These are phyloP conservation scores for Sacculina carcini DNA, from an alignment of 2,888 invertebrate genomes.

Conservation along the genomic window DNA sequence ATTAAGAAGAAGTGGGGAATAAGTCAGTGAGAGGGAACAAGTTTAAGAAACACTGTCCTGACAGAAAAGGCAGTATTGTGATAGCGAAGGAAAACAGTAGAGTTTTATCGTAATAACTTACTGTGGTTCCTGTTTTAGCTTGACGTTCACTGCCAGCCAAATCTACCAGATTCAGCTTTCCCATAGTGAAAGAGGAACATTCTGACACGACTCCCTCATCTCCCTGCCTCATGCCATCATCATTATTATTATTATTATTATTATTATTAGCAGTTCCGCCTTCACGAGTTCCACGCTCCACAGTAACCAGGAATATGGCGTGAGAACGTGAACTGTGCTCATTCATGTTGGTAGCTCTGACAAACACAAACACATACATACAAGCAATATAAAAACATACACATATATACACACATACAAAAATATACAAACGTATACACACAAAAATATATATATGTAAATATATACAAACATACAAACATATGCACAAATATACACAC, in stretches of 20 bases:
- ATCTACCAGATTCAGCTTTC: constrained; percentile 89
- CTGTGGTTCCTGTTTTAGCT: constrained; percentile 77
- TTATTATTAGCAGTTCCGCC: too few relatives aligned
- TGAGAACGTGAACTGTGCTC: constrained; percentile 92
- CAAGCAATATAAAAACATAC: too few relatives aligned
- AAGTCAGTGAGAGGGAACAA: not conserved
- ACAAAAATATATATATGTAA: too few relatives aligned
- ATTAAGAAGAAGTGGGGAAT: too few relatives aligned
- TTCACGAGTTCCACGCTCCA: constrained; percentile 79
- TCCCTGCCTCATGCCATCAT: too few relatives aligned
- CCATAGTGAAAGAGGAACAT: constrained; percentile 44
- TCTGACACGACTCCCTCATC: too few relatives aligned
- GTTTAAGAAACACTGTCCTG: not conserved
- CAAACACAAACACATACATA: too few relatives aligned
- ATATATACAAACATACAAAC: too few relatives aligned
- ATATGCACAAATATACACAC: too few relatives aligned
- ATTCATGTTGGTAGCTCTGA: constrained; percentile 81
- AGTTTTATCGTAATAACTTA: constrained; percentile 16
- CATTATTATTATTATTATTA: too few relatives aligned
- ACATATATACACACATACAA: too few relatives aligned
- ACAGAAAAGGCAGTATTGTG: not conserved
- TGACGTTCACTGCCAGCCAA: constrained; percentile 94
- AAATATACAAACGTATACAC: too few relatives aligned
- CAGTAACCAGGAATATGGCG: constrained; percentile 91
- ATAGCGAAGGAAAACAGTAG: not conserved